A percentile compares a stretch with the other conserved stretches of the same genome.
Evolutionary conservation across 2,797 vertebrate species (phyloP).

Genomic region (Buphagus erythrorhynchus): DNA sequence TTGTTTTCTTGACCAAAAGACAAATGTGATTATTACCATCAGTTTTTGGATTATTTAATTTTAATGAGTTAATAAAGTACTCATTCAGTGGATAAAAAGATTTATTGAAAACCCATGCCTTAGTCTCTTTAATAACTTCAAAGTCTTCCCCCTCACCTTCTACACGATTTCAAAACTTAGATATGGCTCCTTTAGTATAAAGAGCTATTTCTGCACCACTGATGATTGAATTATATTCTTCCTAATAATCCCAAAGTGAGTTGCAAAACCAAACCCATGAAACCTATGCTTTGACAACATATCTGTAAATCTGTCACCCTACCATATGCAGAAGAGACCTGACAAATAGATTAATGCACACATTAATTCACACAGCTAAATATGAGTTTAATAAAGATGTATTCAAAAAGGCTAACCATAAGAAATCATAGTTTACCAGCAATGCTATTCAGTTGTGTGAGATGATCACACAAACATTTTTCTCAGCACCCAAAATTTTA

Average conservation of each 20-base stretch:
- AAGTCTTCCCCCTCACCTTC: not conserved
- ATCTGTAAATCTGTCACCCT: not conserved
- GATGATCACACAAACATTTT: not conserved
- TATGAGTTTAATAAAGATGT: not conserved
- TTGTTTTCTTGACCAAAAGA: not conserved
- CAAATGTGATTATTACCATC: not conserved
- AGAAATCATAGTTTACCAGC: not conserved
- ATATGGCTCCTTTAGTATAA: not conserved
- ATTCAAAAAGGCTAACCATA: not conserved
- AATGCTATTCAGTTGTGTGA: not conserved
- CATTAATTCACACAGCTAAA: not conserved
- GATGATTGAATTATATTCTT: not conserved
- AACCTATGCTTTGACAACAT: not conserved
- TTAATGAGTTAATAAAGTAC: not conserved
- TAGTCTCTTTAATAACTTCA: not conserved
- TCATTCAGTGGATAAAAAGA: not conserved
- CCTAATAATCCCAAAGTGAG: not conserved
- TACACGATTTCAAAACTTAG: not conserved
- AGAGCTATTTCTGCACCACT: not conserved
- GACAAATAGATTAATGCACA: not conserved
- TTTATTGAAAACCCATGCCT: not conserved
- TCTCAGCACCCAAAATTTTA: not conserved
- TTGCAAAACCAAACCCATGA: not conserved
- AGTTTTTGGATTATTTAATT: not conserved
- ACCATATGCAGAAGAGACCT: not conserved